Evolutionary conservation across 2,113 vertebrate species (phyloP), one percentile per base, ranked within the genome.

Genomic region (Eretmochelys imbricata): DNA sequence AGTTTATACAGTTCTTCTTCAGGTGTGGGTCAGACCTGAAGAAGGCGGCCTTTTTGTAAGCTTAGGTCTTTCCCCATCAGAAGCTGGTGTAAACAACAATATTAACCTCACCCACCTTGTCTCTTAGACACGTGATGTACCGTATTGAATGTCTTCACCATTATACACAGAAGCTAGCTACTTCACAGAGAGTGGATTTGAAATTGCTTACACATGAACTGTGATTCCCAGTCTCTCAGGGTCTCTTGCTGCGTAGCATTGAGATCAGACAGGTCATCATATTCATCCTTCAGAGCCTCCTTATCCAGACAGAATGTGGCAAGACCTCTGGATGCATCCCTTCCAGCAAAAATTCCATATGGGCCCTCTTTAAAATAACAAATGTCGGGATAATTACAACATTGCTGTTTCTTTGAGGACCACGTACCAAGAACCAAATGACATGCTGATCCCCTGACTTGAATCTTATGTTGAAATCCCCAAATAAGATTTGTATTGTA

Each of bases 301-400:
- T 99, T 99, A 94, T 99, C 99, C 98, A 99, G 97, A 95, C 99
- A 99, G 97, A 99, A 99, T 0, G 99, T 99, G 35, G 99, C 99
- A 88, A 99, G 98, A 49, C 99, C 99, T 94, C 99, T 98, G 93
- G 99, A 99, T 2, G 99, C 99, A 69, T 99, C 99, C 96, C 99
- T 98, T 96, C 99, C 99, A 3, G 99, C 99, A 97, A 99, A 99
- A 92, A 99, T 98, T 35, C 99, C 99, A 3, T 99, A 99, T 0
- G 99, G 99, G 3, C 99, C 99, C 53, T 99, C 99, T 99, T 98
- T 48, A 96, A 97, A 97, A 93, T n/a, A 97, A 85, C 94, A 94
- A 96, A 96, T 25, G 86, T 19, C 22, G 82, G 38, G 50, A 83
- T 82, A 51, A 42, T 95, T 96, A 95, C 85, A 93, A 80, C 69